phyloP scores from a whole-genome alignment of 2,113 vertebrate genomes.

The Misgurnus mizolepis region DNA sequence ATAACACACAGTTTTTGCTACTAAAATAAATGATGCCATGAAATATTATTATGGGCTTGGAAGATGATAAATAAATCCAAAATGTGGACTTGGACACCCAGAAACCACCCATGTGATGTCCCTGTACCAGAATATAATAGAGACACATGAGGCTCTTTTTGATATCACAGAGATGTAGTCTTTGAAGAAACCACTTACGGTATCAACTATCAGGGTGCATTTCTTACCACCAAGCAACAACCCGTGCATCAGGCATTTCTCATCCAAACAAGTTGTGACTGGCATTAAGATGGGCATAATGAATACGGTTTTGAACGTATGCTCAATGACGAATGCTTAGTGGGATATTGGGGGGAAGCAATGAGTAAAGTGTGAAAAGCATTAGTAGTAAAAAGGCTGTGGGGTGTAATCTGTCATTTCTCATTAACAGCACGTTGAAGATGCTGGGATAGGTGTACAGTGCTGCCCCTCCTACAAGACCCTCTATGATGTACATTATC shows the following conservation, averaged over 20 bases:
- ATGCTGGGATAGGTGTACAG: constrained; percentile 5
- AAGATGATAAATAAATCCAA: too few species aligned
- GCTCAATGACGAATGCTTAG: not conserved
- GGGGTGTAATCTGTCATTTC: constrained; percentile 32
- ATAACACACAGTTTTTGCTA: too few species aligned
- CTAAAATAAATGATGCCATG: too few species aligned
- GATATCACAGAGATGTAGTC: too few species aligned
- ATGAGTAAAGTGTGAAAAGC: not conserved
- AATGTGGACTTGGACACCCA: too few species aligned
- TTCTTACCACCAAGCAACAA: too few species aligned
- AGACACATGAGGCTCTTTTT: too few species aligned
- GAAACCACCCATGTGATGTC: too few species aligned
- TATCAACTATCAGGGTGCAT: not conserved
- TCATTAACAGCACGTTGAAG: constrained; percentile 22
- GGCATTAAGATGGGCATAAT: not conserved
- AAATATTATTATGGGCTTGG: too few species aligned
- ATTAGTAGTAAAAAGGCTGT: not conserved
- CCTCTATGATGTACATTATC: constrained; percentile 23
- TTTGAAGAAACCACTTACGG: not conserved
- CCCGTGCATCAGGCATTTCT: not conserved
- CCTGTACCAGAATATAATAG: too few species aligned
- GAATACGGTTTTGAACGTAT: not conserved
- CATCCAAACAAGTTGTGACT: not conserved
- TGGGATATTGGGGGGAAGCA: not conserved
- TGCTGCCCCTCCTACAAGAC: constrained; percentile 18